phyloP scores from a whole-genome alignment of 2,113 vertebrate genomes.

The Caretta caretta region DNA sequence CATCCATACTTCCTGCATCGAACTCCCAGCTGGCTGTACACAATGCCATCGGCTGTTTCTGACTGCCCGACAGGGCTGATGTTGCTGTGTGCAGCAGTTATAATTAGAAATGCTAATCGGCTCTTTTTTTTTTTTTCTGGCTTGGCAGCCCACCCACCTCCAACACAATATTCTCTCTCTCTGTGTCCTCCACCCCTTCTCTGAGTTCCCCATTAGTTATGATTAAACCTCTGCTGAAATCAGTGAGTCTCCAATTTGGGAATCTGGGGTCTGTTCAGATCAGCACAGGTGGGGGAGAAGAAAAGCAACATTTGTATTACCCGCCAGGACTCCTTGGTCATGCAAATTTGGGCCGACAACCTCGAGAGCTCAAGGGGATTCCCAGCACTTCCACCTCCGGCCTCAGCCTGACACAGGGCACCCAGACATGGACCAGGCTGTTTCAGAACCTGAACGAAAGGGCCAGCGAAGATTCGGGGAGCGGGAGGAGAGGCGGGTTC shows the following conservation, averaged over 20 bases:
- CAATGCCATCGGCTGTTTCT: background rate
- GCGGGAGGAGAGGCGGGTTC: background rate
- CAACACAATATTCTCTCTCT: constrained; percentile 53
- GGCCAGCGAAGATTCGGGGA: background rate
- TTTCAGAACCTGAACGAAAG: background rate
- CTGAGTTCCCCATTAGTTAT: background rate
- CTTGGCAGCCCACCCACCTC: constrained; percentile 63
- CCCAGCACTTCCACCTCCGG: background rate
- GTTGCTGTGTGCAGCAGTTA: constrained; percentile 25
- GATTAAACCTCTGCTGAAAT: background rate
- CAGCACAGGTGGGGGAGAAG: too few relatives aligned
- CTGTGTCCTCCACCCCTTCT: constrained; percentile 8
- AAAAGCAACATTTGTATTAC: background rate
- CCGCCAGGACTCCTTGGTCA: background rate
- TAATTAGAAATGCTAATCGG: constrained; percentile 75
- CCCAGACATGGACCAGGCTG: background rate
- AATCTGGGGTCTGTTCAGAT: background rate
- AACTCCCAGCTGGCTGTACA: constrained; percentile 51
- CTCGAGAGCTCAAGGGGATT: background rate
- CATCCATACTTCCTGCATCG: background rate
- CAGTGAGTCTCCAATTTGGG: background rate
- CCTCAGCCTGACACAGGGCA: background rate
- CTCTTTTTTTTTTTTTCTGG: constrained; percentile 55
- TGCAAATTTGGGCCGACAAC: background rate
- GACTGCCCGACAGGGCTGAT: constrained; percentile 18